Evolutionary conservation across 2,888 invertebrate genomes (phyloP).

Genomic region (Tetramorium bicarinatum): DNA sequence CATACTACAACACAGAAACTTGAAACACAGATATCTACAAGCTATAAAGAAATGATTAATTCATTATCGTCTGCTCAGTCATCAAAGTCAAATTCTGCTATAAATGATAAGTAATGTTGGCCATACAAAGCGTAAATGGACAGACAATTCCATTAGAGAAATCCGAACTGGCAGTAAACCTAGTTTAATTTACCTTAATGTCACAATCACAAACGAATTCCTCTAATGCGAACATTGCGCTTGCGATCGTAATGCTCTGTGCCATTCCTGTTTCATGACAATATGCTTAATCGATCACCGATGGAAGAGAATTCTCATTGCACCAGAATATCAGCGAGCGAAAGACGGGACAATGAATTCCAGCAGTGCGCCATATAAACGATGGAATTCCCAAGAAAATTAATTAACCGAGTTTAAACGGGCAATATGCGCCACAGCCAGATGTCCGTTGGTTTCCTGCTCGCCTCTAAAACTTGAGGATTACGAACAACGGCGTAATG

Average conservation of each 20-base stretch:
- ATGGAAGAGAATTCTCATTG: slow-evolving; percentile 41
- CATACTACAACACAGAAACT: not conserved
- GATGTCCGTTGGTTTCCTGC: slow-evolving; percentile 59
- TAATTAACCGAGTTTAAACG: slow-evolving; percentile 70
- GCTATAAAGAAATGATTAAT: not conserved
- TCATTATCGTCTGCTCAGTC: not conserved
- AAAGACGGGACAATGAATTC: slow-evolving; percentile 35
- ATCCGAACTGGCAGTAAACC: slow-evolving; percentile 21
- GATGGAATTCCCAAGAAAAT: slow-evolving; percentile 71
- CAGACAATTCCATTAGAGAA: not conserved
- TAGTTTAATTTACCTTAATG: slow-evolving; percentile 40
- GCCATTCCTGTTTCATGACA: slow-evolving; percentile 39
- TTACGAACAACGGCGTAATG: slow-evolving; percentile 39
- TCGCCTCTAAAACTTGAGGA: slow-evolving; percentile 4
- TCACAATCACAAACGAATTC: slow-evolving; percentile 26
- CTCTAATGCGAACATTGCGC: slow-evolving; percentile 28
- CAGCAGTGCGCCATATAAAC: slow-evolving; percentile 36
- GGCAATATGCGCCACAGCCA: slow-evolving; percentile 31
- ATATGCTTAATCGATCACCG: slow-evolving; percentile 43
- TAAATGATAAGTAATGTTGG: slow-evolving; percentile 11
- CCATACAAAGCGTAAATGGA: slow-evolving; percentile 8
- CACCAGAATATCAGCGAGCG: slow-evolving; percentile 19
- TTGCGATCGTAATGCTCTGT: slow-evolving; percentile 17
- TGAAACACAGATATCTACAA: not conserved
- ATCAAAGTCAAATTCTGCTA: slow-evolving; percentile 6